Conservation (phyloP, 2,113 vertebrate species). For the Phodopus roborovskii region DNA sequence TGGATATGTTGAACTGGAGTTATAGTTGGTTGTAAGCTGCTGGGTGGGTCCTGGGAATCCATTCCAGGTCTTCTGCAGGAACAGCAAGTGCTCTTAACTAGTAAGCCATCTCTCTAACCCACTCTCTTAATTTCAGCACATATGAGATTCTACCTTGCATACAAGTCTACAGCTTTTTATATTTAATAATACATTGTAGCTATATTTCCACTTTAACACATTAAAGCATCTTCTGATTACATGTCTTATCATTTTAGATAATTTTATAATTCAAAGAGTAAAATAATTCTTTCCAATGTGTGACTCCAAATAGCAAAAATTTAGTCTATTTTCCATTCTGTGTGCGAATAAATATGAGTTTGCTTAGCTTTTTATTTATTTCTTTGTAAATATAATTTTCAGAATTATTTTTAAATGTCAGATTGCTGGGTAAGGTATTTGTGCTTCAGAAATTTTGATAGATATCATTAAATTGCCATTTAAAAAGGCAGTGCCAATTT, state of each 20-base stretch:
- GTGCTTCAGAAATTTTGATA: background rate
- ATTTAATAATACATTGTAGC: background rate
- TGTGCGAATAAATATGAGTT: background rate
- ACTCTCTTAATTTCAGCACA: background rate
- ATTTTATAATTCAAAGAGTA: background rate
- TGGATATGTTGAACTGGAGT: no score
- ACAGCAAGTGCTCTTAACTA: background rate
- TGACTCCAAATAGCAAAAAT: background rate
- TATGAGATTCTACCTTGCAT: background rate
- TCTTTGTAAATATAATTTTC: background rate
- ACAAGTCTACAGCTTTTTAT: background rate
- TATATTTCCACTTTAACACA: background rate
- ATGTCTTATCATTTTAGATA: constrained; percentile 10
- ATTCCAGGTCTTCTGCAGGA: background rate
- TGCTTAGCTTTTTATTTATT: background rate
- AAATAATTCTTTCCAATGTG: background rate
- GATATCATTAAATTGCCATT: background rate
- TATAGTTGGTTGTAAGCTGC: background rate
- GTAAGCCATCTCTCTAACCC: background rate
- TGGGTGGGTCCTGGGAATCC: background rate
- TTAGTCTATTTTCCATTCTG: background rate
- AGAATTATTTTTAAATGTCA: constrained; percentile 7
- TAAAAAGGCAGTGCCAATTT: background rate
- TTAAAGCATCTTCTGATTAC: background rate
- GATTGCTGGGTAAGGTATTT: background rate